Base-by-base conservation (phyloP, 2,113 vertebrate genomes). In the Nesoenas mayeri region DNA sequence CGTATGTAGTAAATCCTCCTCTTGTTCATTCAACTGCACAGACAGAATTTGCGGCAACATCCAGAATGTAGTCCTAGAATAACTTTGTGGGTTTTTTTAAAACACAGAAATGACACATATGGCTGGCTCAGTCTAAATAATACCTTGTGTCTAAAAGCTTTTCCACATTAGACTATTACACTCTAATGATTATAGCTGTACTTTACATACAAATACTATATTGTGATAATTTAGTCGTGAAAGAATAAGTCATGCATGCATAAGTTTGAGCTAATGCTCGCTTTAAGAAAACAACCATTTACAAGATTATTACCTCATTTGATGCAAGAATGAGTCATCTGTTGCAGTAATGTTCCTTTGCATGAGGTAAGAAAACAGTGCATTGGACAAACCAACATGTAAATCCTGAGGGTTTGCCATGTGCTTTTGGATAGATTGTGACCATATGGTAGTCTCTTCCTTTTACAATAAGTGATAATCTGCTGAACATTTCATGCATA, bases 111-210 rank as follows among this genome's bases (percentile, higher is more conserved):
- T 1, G 2, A 58, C 24, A 79, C 13, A 15, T 75, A 89, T 62
- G 1, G 0, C 40, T 93, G 60, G 15, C 18, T 83, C 34, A 67
- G 51, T 83, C 88, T 82, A 79, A 91, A 87, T 95, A 86, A 67
- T 72, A 91, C 44, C 44, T 75, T 84, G 79, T 66, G 96, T 53
- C 40, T 89, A 82, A 96, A 93, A 96, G 91, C 70, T 93, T 96
- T 95, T 88, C n/a, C 28, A 79, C 54, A 73, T 97, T 79, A 96
- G 57, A 38, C 65, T 62, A 58, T 92, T 77, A 79, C 15, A 66
- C 28, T 77, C 28, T 94, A 72, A 93, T 92, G 91, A 77, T 91
- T 85, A 89, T 92, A 81, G 83, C 84, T 66, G 40, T 79, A 91
- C 70, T 96, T 96, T 92, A 82, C 61, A 85, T 91, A 89, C 50